These are phyloP conservation scores for Melanerpes formicivorus DNA, from an alignment of 2,113 vertebrate genomes.

Conservation along the genomic window DNA sequence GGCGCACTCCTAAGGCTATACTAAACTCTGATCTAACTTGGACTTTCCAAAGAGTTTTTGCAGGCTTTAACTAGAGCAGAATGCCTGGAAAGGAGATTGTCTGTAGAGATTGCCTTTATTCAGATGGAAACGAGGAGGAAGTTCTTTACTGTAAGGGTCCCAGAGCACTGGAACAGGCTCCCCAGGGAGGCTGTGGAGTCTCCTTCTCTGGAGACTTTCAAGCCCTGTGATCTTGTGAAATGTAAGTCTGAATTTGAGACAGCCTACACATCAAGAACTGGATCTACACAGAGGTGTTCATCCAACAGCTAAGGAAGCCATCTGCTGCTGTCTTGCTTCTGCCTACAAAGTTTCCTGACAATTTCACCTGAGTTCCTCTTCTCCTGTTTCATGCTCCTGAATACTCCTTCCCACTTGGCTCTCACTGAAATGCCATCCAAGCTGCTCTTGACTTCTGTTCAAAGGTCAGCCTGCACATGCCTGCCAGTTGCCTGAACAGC, in stretches of 20 bases:
- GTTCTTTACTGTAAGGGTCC: too few relatives aligned
- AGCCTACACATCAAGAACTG: neutral
- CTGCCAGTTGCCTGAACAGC: neutral
- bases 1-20: neutral
- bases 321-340: neutral
- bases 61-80: neutral
- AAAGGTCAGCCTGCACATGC: neutral
- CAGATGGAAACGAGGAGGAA: neutral
- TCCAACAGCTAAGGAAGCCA: neutral
- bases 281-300: neutral
- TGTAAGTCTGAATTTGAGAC: neutral
- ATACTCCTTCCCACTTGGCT: neutral
- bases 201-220: too few relatives aligned
- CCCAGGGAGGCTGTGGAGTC: too few relatives aligned
- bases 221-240: neutral
- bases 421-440: neutral
- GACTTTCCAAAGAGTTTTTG: neutral
- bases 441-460: neutral
- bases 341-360: neutral
- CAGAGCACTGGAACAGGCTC: too few relatives aligned
- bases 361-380: neutral
- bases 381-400: neutral
- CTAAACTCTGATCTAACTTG: neutral
- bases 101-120: neutral
- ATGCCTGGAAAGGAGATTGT: neutral